phyloP scores from a whole-genome alignment of 2,113 vertebrate genomes.

The Sisor rabdophorus region DNA sequence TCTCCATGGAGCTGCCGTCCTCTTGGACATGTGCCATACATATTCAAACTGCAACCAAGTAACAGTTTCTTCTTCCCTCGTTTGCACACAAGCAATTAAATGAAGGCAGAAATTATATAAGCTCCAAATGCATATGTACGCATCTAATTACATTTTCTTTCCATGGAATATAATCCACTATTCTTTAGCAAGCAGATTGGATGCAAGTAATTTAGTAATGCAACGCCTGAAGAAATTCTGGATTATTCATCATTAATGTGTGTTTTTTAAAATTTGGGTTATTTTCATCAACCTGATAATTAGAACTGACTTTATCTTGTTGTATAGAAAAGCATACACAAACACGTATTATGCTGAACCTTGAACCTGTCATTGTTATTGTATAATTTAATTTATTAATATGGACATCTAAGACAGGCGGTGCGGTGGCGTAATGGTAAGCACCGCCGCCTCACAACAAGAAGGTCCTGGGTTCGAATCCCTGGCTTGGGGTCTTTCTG shows the following conservation, averaged over 20 bases:
- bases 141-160: constrained; percentile 10
- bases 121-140: background rate
- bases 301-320: background rate
- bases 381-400: constrained; percentile 3
- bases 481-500: no score
- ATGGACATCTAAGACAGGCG: background rate
- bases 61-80: background rate
- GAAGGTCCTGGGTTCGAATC: no score
- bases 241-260: background rate
- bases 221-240: background rate
- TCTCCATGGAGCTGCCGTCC: background rate
- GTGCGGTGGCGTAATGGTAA: no score
- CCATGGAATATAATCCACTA: background rate
- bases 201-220: background rate
- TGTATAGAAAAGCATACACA: background rate
- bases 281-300: background rate
- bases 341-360: background rate
- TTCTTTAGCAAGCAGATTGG: background rate
- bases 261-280: background rate
- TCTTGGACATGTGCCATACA: background rate
- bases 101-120: background rate
- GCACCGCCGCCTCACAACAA: no score
- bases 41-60: background rate
- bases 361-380: background rate
- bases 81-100: constrained; percentile 9